These are phyloP conservation scores for Bembecia ichneumoniformis DNA, from an alignment of 2,888 invertebrate genomes.

Conservation along the genomic window DNA sequence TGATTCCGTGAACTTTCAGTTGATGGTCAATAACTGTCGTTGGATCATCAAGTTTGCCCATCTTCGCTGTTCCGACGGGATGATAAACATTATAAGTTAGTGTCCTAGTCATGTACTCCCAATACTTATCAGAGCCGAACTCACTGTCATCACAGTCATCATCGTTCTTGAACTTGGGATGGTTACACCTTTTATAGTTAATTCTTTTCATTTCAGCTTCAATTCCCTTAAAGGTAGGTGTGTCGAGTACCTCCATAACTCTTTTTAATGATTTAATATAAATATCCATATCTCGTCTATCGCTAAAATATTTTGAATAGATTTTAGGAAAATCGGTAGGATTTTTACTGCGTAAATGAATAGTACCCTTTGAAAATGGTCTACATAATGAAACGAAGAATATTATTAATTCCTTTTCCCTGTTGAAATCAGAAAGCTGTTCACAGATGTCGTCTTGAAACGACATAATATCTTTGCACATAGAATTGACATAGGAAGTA, in stretches of 20 bases:
- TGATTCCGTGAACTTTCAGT: conserved; percentile 38
- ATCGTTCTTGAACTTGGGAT: too few species aligned
- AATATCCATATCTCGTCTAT: conserved; percentile 41
- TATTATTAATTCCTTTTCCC: conserved; percentile 46
- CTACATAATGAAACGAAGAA: conserved; percentile 51
- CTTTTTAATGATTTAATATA: conserved; percentile 43
- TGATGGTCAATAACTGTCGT: conserved; percentile 43
- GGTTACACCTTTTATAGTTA: conserved; percentile 17
- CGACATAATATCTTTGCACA: conserved; percentile 39
- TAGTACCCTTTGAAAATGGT: conserved; percentile 47
- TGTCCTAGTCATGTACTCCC: conserved; percentile 59
- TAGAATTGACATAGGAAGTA: conserved; percentile 40
- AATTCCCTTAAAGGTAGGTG: conserved; percentile 35
- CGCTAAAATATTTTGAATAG: conserved; percentile 50
- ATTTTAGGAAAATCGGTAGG: conserved; percentile 47
- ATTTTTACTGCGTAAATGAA: conserved; percentile 36
- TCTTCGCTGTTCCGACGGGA: conserved; percentile 57
- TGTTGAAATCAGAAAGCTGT: conserved; percentile 44
- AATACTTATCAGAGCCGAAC: conserved; percentile 44
- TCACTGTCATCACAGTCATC: conserved; percentile 38
- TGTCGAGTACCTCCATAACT: conserved; percentile 40
- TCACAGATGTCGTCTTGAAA: conserved; percentile 46
- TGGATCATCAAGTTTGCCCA: conserved; percentile 39
- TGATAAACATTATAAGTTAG: conserved; percentile 58
- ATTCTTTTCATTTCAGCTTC: conserved; percentile 48